Evolutionary conservation across 2,113 vertebrate species (phyloP).

Genomic region (Thomomys bottae): DNA sequence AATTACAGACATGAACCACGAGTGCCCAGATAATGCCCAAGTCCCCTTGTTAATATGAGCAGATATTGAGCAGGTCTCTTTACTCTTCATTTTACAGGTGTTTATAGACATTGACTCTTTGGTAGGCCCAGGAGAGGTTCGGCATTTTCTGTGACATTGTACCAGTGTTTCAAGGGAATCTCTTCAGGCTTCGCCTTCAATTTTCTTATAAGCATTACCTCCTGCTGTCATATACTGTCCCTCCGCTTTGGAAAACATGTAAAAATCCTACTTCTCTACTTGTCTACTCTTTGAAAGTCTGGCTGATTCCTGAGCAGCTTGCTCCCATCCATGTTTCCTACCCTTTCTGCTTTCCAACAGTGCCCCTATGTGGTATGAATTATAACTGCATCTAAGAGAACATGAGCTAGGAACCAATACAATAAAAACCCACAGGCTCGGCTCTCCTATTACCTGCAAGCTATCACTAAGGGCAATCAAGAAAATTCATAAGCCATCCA

Average conservation of each 20-base stretch:
- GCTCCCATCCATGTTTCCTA: neutral
- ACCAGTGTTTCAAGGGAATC: slow-evolving; percentile 6
- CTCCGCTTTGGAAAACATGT: neutral
- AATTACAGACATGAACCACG: too few relatives aligned
- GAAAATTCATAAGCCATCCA: neutral
- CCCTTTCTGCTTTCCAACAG: slow-evolving; percentile 54
- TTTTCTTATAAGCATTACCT: neutral
- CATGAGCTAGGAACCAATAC: neutral
- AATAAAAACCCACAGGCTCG: neutral
- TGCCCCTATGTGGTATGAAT: slow-evolving; percentile 57
- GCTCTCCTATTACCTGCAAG: neutral
- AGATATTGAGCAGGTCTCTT: neutral
- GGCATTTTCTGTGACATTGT: neutral
- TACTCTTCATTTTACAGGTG: neutral
- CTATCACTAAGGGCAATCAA: neutral
- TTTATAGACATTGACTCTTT: neutral
- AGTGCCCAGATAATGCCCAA: neutral
- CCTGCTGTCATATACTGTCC: neutral
- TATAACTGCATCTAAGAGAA: slow-evolving; percentile 14
- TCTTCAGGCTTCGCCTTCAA: neutral
- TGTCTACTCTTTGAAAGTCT: neutral
- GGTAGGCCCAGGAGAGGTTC: neutral
- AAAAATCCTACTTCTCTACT: slow-evolving; percentile 30
- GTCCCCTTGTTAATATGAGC: neutral
- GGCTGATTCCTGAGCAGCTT: neutral